These are phyloP conservation scores for Pteria penguin DNA, from an alignment of 2,888 invertebrate species.

Conservation along the genomic window DNA sequence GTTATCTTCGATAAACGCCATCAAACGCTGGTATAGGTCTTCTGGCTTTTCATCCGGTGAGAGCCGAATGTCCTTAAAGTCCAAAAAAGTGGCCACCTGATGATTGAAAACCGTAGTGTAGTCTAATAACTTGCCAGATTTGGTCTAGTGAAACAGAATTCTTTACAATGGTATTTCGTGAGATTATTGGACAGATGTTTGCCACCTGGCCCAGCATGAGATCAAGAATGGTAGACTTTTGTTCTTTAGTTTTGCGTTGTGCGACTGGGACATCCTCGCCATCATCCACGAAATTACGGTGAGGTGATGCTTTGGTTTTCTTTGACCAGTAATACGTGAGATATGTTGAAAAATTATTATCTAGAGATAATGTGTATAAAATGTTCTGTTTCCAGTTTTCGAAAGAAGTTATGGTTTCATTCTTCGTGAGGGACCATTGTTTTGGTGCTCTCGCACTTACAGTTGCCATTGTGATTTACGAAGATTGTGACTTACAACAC, in stretches of 20 bases:
- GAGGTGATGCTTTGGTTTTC: slow-evolving; percentile 34
- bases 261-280: slow-evolving; percentile 25
- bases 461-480: too few species aligned
- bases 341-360: slow-evolving; percentile 42
- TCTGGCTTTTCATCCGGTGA: slow-evolving; percentile 52
- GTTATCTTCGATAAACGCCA: too few species aligned
- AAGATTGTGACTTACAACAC: too few species aligned
- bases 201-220: too few species aligned
- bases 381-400: slow-evolving; percentile 48
- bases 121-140: slow-evolving; percentile 44
- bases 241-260: too few species aligned
- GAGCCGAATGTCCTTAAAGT: slow-evolving; percentile 46
- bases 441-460: too few species aligned
- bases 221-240: too few species aligned
- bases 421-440: slow-evolving; percentile 41
- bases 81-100: slow-evolving; percentile 48
- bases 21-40: slow-evolving; percentile 54
- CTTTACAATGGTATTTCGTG: too few species aligned
- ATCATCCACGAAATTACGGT: slow-evolving; percentile 29
- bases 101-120: slow-evolving; percentile 51
- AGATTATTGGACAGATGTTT: too few species aligned
- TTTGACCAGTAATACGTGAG: slow-evolving; percentile 31
- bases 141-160: slow-evolving; percentile 35
- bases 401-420: slow-evolving; percentile 44
- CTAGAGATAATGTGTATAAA: slow-evolving; percentile 42